Conservation (phyloP, 2,113 vertebrate genomes). For the Rostratula benghalensis region DNA sequence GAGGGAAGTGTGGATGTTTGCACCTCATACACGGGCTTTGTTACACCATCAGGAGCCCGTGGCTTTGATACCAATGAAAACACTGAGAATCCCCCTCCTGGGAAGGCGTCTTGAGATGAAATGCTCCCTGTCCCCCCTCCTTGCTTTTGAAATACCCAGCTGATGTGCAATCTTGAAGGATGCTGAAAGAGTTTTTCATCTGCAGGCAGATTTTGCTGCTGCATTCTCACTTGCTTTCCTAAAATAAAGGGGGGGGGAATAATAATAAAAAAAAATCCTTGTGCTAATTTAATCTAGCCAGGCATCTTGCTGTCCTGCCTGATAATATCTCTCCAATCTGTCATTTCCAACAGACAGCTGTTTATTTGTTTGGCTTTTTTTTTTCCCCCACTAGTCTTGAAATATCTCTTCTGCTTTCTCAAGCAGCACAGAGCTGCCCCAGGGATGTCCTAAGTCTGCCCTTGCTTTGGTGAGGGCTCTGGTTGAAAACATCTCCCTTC, state of each 20-base stretch:
- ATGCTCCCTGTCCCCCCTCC: background rate
- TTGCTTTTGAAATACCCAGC: background rate
- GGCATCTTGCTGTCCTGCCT: conserved; percentile 56
- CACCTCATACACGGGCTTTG: accelerated
- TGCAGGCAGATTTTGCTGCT: conserved; percentile 33
- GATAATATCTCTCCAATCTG: conserved; percentile 42
- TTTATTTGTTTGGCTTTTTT: background rate
- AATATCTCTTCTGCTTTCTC: background rate
- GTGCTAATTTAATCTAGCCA: conserved; percentile 52
- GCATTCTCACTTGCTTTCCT: conserved; percentile 38
- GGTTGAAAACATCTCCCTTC: background rate
- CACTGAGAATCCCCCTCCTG: accelerated
- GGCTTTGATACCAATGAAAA: background rate
- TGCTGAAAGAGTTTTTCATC: background rate
- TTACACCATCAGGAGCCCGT: background rate
- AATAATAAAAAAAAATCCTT: background rate
- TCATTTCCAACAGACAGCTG: conserved; percentile 38
- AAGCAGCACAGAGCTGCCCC: background rate
- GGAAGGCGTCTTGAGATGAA: background rate
- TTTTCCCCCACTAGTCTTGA: background rate
- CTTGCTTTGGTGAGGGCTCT: background rate
- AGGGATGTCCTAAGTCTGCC: background rate
- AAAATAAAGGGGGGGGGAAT: conserved; percentile 3
- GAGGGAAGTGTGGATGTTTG: background rate
- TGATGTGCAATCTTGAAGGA: conserved; percentile 11